Conservation (phyloP, 2,113 vertebrate genomes). For the Atractosteus spatula region DNA sequence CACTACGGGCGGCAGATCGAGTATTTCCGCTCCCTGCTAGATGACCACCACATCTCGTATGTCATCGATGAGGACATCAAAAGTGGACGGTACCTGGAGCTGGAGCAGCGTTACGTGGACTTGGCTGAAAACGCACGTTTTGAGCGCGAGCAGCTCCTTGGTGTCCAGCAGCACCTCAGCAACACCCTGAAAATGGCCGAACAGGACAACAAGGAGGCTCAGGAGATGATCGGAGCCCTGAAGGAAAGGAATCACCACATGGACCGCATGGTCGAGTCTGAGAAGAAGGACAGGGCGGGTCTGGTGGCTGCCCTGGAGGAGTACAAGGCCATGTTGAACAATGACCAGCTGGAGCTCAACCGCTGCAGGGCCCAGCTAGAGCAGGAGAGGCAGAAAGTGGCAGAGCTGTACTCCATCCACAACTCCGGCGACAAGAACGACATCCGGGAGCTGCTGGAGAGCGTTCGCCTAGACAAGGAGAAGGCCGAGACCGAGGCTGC, state of each 20-base stretch:
- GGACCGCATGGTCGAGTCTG: conserved; percentile 85
- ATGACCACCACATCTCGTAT: conserved; percentile 83
- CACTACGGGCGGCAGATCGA: conserved; percentile 85
- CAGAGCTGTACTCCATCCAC: conserved; percentile 87
- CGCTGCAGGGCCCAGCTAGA: conserved; percentile 84
- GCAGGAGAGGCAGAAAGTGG: conserved; percentile 86
- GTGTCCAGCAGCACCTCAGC: conserved; percentile 92
- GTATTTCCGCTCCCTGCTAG: conserved; percentile 82
- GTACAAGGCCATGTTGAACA: conserved; percentile 75
- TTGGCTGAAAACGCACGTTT: conserved; percentile 86
- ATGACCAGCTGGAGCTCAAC: conserved; percentile 82
- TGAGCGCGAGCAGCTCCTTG: conserved; percentile 88
- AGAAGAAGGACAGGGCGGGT: conserved; percentile 76
- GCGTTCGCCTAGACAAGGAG: conserved; percentile 83
- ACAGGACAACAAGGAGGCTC: conserved; percentile 91
- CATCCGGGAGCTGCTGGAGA: conserved; percentile 86
- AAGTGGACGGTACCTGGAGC: conserved; percentile 87
- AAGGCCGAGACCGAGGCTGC: conserved; percentile 81
- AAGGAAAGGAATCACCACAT: conserved; percentile 92
- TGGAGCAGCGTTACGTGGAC: conserved; percentile 90
- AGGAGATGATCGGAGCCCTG: conserved; percentile 84
- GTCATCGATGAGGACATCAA: conserved; percentile 86
- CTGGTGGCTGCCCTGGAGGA: conserved; percentile 78
- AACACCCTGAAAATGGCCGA: conserved; percentile 95
- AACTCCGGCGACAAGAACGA: conserved; percentile 85